These are phyloP conservation scores for Drosophila aff. DNA, from an alignment of 1,140 invertebrate species.

Conservation along the genomic window DNA sequence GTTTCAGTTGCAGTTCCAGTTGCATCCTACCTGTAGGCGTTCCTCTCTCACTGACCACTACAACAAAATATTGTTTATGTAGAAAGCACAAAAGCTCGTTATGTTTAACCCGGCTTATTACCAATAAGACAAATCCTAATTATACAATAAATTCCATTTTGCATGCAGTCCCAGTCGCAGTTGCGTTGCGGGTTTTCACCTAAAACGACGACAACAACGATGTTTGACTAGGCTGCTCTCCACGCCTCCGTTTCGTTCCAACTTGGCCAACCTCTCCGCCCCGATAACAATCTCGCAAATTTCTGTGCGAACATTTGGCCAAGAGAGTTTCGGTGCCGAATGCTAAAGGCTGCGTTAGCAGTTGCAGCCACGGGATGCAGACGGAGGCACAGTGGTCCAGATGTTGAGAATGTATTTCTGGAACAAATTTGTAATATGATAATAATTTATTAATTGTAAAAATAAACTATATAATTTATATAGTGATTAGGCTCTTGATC, in stretches of 20 bases:
- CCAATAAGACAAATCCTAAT: conserved; percentile 85
- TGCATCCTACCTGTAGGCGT: conserved; percentile 6
- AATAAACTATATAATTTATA: background rate
- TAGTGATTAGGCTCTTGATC: too few species aligned
- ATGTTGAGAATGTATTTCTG: background rate
- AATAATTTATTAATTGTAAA: background rate
- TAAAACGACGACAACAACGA: conserved; percentile 50
- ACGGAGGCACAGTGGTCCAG: conserved; percentile 5
- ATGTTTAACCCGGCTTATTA: conserved; percentile 78
- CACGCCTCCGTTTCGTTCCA: conserved; percentile 66
- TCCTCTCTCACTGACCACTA: conserved; percentile 20
- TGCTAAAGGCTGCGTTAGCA: conserved; percentile 27
- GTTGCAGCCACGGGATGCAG: conserved; percentile 22
- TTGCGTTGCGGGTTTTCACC: conserved; percentile 74
- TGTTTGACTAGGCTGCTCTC: conserved; percentile 64
- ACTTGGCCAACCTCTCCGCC: conserved; percentile 32
- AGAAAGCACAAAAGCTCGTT: conserved; percentile 38
- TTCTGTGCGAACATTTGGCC: conserved; percentile 61
- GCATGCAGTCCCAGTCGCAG: conserved; percentile 67
- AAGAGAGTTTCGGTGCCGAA: conserved; percentile 37
- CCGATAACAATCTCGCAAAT: conserved; percentile 80
- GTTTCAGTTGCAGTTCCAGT: background rate
- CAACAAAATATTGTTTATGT: conserved; percentile 30
- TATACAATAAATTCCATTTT: conserved; percentile 85
- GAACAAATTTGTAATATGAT: background rate